Conservation (phyloP, 2,113 vertebrate species). For the Mesitornis unicolor region DNA sequence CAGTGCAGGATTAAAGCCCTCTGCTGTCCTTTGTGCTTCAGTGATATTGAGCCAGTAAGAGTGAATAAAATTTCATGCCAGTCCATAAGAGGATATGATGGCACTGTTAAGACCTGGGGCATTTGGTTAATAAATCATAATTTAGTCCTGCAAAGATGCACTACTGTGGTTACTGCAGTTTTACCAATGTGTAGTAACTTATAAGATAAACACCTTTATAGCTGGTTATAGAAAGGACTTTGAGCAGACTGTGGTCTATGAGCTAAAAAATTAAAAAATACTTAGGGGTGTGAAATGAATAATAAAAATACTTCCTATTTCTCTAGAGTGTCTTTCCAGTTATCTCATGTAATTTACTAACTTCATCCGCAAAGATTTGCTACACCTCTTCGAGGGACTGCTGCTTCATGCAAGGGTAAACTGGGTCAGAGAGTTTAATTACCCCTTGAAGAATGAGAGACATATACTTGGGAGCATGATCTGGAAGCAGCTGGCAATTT, state of each 20-base stretch:
- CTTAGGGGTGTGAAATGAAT: neutral
- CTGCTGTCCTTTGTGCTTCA: constrained; percentile 54
- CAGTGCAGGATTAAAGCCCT: neutral
- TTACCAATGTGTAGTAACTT: neutral
- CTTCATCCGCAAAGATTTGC: neutral
- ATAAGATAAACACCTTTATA: neutral
- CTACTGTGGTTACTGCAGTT: neutral
- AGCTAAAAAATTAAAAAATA: neutral
- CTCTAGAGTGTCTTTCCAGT: neutral
- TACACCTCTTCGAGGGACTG: neutral
- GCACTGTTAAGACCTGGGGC: neutral
- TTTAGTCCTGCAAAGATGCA: constrained; percentile 25
- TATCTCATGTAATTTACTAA: neutral
- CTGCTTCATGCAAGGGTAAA: neutral
- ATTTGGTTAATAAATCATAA: constrained; percentile 62
- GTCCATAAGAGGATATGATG: constrained; percentile 14
- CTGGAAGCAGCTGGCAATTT: neutral
- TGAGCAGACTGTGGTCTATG: neutral
- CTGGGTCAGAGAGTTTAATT: neutral
- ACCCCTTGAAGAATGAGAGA: neutral
- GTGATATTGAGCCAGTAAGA: constrained; percentile 25
- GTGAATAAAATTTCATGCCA: constrained; percentile 66
- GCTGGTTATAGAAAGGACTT: neutral
- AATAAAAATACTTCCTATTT: neutral
- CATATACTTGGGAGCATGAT: neutral